Conservation (phyloP, 2,888 invertebrate species). For the Ormyrus rosae region DNA sequence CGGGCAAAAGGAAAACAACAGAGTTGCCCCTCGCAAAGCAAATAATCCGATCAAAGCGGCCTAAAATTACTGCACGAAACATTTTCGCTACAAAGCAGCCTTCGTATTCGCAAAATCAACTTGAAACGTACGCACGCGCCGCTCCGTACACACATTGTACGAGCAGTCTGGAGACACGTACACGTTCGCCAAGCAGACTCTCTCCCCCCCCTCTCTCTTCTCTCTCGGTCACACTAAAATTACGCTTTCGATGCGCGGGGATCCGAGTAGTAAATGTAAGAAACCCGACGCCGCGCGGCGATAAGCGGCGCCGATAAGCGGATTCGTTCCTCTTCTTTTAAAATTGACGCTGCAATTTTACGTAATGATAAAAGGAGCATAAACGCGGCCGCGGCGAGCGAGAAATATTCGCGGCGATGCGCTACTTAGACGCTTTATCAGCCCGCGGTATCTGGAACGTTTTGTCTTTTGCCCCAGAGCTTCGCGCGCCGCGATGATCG, state of each 20-base stretch:
- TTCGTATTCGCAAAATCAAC: too few relatives aligned
- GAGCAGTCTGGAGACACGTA: too few relatives aligned
- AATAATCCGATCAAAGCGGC: too few relatives aligned
- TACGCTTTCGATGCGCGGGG: constrained; percentile 26
- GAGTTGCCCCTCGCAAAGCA: too few relatives aligned
- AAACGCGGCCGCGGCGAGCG: neutral
- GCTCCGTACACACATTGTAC: too few relatives aligned
- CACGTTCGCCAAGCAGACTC: too few relatives aligned
- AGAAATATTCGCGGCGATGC: constrained; percentile 5
- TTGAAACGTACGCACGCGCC: too few relatives aligned
- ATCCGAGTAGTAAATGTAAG: constrained; percentile 16
- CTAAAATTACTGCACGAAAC: too few relatives aligned
- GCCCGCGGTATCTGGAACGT: constrained; percentile 19
- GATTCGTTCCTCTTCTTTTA: neutral
- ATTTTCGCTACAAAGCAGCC: too few relatives aligned
- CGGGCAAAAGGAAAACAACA: too few relatives aligned
- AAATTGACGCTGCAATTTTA: constrained; percentile 53
- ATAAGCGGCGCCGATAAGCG: constrained; percentile 37
- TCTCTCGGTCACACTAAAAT: constrained; percentile 6
- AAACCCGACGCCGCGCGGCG: constrained; percentile 35
- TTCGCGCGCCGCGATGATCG: neutral
- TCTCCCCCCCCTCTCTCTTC: too few relatives aligned
- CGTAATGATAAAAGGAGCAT: constrained; percentile 40
- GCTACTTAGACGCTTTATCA: constrained; percentile 17
- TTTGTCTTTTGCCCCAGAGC: constrained; percentile 18